Percentiles rank a stretch among this genome's conserved stretches.
These are phyloP conservation scores for Anthonomus grandis DNA, from an alignment of 1,140 invertebrate genomes.

Conservation along the genomic window DNA sequence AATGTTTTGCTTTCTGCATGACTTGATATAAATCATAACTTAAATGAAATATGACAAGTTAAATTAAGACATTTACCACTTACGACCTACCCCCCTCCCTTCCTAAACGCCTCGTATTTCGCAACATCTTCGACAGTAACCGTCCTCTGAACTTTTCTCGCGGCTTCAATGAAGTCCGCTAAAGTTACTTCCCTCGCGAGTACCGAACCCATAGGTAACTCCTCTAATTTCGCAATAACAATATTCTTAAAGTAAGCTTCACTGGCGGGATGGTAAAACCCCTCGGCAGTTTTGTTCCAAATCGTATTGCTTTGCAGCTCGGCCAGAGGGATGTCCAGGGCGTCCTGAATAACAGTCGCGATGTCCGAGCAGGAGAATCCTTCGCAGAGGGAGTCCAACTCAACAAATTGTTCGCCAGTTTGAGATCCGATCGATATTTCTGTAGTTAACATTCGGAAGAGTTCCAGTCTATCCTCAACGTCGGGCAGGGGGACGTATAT, in stretches of 20 bases:
- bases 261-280: constrained; percentile 30
- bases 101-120: constrained; percentile 39
- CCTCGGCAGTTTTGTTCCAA: constrained; percentile 39
- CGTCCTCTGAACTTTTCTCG: constrained; percentile 27
- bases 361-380: constrained; percentile 59
- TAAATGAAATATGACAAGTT: too few relatives aligned
- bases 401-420: constrained; percentile 42
- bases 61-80: too few relatives aligned
- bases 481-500: constrained; percentile 60
- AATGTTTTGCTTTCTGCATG: too few relatives aligned
- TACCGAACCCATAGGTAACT: constrained; percentile 32
- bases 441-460: constrained; percentile 34
- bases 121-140: constrained; percentile 30
- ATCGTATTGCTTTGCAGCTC: constrained; percentile 46
- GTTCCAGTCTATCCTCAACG: constrained; percentile 35
- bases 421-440: constrained; percentile 9
- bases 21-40: too few relatives aligned
- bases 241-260: constrained; percentile 14
- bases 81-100: too few relatives aligned
- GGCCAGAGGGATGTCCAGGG: constrained; percentile 54
- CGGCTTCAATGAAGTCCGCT: constrained; percentile 33
- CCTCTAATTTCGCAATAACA: constrained; percentile 18
- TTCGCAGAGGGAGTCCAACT: constrained; percentile 51
- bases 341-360: constrained; percentile 50
- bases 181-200: constrained; percentile 27